These are phyloP conservation scores for Phrixothrix hirtus DNA, from an alignment of 2,888 invertebrate species.

Conservation along the genomic window DNA sequence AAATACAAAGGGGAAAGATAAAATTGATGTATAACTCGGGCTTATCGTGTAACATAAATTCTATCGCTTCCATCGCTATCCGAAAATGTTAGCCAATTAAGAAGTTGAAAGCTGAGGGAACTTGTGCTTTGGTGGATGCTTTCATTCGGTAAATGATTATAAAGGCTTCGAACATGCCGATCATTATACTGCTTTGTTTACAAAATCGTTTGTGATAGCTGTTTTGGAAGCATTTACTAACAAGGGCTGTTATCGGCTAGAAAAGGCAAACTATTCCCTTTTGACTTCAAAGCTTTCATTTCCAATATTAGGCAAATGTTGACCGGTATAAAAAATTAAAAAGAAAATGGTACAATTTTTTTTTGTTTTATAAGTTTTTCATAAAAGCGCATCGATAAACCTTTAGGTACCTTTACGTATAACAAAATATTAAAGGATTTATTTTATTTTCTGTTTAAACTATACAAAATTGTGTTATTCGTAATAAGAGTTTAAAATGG, in stretches of 20 bases:
- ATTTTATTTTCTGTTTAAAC: neutral
- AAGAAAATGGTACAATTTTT: no score
- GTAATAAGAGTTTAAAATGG: neutral
- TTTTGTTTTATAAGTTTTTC: neutral
- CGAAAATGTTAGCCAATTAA: conserved; percentile 35
- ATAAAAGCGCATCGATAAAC: neutral
- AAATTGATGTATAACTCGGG: conserved; percentile 32
- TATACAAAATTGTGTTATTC: neutral
- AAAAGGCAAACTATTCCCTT: conserved; percentile 10
- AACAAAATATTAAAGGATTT: neutral
- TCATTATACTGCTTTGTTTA: conserved; percentile 33
- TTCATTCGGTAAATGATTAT: conserved; percentile 29
- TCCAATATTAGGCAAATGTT: neutral
- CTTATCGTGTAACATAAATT: conserved; percentile 30
- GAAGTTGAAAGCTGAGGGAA: conserved; percentile 30
- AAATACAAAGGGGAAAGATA: conserved; percentile 32
- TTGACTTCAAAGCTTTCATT: conserved; percentile 5
- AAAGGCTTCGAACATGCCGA: conserved; percentile 31
- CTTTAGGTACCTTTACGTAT: neutral
- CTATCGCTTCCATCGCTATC: conserved; percentile 31
- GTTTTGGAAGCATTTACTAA: conserved; percentile 21
- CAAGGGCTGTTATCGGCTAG: conserved; percentile 18
- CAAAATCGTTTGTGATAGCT: conserved; percentile 28
- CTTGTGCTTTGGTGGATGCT: conserved; percentile 25
- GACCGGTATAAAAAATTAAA: no score